Base-by-base conservation (phyloP, 1,140 invertebrate species). In the Plectrocnemia conspersa region DNA sequence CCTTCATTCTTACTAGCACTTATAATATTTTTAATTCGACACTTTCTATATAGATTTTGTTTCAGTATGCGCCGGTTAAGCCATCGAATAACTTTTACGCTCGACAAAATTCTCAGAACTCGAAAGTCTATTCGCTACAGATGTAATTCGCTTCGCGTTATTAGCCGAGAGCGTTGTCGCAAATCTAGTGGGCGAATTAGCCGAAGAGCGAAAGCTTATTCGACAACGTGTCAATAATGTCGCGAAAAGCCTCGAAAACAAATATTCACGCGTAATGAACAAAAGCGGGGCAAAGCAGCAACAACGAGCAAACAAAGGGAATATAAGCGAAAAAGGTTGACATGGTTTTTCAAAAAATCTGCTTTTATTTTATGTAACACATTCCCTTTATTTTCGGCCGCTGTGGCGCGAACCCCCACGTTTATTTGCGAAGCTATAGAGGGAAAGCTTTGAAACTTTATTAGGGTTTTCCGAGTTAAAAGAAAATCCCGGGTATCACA, bases 341-440 rank as follows among this genome's bases (percentile, higher is more conserved):
- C 45, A 53, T 33, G 25, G 33, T 53, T 47, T 54, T 58, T 52
- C 45, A 33, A 54, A n/a, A 41, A 58, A 58, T 48, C 57, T 54
- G 52, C 41, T 50, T 58, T 59, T 59, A 59, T 59, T 59, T 58
- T 58, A 45, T 33, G 55, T 59, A 59, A 59, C 57, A 54, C 57
- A 33, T 58, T 50, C 45, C 56, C 41, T 53, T 58, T 58, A 58
- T 58, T 46, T 38, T 32, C n/a, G 13, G 25, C 22, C 42, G 52
- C 25, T 45, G n/a, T n/a, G n/a, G n/a, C n/a, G n/a, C n/a, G n/a
- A n/a, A 42, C 44, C 52, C 56, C 29, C 44, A 50, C 56, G 56
- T 54, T 58, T 58, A 58, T 54, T 58, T 48, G 42, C 49, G 41
- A 33, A 53, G 27, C 55, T 57, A 57, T 49, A 42, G 32, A 45